Evolutionary conservation across 2,888 invertebrate species (phyloP).

Genomic region (Lymantria dispar): DNA sequence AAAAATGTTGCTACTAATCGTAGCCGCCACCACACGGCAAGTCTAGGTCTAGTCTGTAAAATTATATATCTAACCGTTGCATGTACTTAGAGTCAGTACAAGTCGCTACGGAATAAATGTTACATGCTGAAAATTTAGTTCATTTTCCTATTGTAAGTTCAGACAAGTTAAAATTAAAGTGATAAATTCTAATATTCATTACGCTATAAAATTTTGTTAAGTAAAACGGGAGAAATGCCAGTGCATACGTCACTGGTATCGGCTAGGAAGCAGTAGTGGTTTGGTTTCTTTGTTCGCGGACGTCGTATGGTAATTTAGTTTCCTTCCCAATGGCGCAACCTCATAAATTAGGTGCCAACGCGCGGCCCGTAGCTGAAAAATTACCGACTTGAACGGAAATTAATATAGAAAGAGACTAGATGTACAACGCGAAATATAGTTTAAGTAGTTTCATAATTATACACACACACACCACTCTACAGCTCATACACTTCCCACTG

Average conservation of each 20-base stretch:
- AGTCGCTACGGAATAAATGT: no score
- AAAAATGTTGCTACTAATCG: no score
- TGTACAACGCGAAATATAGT: slow-evolving; percentile 5
- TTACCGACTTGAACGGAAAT: slow-evolving; percentile 64
- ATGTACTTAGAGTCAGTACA: no score
- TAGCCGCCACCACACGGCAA: no score
- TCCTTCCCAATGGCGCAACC: slow-evolving; percentile 64
- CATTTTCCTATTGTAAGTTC: no score
- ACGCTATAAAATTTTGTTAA: slow-evolving; percentile 7
- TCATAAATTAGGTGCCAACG: slow-evolving; percentile 74
- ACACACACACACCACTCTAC: no score
- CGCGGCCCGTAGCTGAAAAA: slow-evolving; percentile 69
- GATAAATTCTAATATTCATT: no score
- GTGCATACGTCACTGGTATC: slow-evolving; percentile 54
- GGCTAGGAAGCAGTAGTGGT: slow-evolving; percentile 56
- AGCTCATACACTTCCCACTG: no score
- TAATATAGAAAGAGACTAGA: slow-evolving; percentile 45
- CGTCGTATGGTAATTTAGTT: slow-evolving; percentile 78
- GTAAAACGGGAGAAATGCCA: slow-evolving; percentile 1
- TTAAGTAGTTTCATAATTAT: neutral
- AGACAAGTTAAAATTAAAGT: no score
- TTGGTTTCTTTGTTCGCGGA: slow-evolving; percentile 67
- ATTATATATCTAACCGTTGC: no score
- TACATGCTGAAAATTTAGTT: no score
- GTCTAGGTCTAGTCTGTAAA: no score